Evolutionary conservation across 2,797 vertebrate species (phyloP), one percentile per base, ranked within the genome.

Genomic region (Gastrophryne carolinensis): DNA sequence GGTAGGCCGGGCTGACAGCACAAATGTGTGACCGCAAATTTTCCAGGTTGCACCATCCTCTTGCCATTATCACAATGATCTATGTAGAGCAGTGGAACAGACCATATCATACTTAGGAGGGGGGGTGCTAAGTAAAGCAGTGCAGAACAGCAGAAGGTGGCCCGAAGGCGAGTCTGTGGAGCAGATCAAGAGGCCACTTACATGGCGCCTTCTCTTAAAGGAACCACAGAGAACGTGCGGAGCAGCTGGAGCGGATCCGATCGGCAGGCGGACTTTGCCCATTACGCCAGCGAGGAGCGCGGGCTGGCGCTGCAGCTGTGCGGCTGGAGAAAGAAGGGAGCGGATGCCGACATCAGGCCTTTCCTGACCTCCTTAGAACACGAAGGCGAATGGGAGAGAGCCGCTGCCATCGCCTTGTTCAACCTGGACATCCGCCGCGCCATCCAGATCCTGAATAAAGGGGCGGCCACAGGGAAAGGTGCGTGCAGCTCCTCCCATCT

Each of bases 401-500:
- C 96, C 0, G 97, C 98, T 8, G 96, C 97, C 3, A 94, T 99
- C 34, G 96, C 96, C 1, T 92, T 99, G 73, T 99, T 99, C 85
- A 98, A 98, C 85, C 87, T 97, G 85, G 95, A 99, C 84, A 99
- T 99, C 85, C 92, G 98, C 0, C 87, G 95, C 3, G 94, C 97
- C 50, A 99, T 99, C 84, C 95, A 98, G 87, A 98, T 99, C 84
- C 90, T 99, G 74, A 95, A 98, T 83, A 97, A 93, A 88, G 98
- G 98, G 32, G 97, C 98, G 57, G 92, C 91, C 24, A 90, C 94
- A 0, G 94, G 92, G 77, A 97, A 93, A 89, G 97, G 97, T 98
- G 4, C 9, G 57, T 29, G 34, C 23, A 7, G 52, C 13, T 37
- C 10, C 30, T 35, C 27, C 10, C n/a, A 3, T 30, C 1, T 41